Evolutionary conservation across 2,113 vertebrate species (phyloP).

Genomic region (Butorides virescens): DNA sequence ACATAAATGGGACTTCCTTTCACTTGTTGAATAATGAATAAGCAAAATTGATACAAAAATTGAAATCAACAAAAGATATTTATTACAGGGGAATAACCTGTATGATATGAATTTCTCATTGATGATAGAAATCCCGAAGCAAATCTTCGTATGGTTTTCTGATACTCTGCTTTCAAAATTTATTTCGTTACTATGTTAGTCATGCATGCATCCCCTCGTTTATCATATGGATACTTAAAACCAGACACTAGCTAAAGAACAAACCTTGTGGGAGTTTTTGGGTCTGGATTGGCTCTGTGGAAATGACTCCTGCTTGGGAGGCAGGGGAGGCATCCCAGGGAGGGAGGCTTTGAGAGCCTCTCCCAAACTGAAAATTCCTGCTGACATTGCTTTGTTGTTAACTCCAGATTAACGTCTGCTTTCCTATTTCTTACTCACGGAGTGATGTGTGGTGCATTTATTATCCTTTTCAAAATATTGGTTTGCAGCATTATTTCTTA

Average conservation of each 20-base stretch:
- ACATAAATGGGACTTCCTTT: neutral
- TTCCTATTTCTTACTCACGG: neutral
- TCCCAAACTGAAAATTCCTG: neutral
- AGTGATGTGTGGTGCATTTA: neutral
- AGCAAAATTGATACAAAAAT: neutral
- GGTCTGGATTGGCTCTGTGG: neutral
- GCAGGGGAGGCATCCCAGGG: neutral
- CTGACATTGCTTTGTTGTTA: neutral
- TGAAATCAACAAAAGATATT: neutral
- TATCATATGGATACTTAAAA: neutral
- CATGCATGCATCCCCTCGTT: neutral
- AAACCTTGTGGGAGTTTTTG: neutral
- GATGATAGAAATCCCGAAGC: neutral
- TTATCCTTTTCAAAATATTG: neutral
- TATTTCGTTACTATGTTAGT: neutral
- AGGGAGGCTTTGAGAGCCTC: neutral
- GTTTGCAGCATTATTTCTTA: neutral
- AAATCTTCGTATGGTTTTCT: neutral
- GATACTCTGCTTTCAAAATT: neutral
- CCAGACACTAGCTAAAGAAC: neutral
- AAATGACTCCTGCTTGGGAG: neutral
- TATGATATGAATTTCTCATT: neutral
- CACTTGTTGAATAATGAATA: neutral
- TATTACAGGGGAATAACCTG: neutral
- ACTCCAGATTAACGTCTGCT: neutral